Conservation (phyloP, 2,888 invertebrate genomes). For the Blomia tropicalis region DNA sequence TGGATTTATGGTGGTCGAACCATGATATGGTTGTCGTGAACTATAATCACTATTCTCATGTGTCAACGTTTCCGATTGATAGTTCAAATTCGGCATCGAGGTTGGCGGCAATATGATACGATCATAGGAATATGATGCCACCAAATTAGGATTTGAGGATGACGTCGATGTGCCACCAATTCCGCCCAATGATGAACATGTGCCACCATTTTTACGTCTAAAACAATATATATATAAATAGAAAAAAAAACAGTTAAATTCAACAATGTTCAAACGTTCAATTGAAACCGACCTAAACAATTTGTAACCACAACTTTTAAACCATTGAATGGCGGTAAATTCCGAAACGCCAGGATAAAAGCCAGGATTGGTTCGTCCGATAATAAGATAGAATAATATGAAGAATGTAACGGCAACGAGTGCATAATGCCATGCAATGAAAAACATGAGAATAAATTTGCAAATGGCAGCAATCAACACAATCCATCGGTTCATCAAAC, state of each 20-base stretch:
- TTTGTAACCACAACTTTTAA: background rate
- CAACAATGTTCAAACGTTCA: no score
- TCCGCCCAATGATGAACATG: no score
- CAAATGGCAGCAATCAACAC: slow-evolving; percentile 70
- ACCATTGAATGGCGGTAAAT: slow-evolving; percentile 16
- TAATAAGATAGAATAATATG: slow-evolving; percentile 77
- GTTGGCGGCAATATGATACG: slow-evolving; percentile 37
- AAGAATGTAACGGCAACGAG: slow-evolving; percentile 62
- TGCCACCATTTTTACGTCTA: background rate
- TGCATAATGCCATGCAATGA: slow-evolving; percentile 85
- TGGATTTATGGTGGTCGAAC: slow-evolving; percentile 34
- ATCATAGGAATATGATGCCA: slow-evolving; percentile 47
- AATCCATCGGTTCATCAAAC: slow-evolving; percentile 83
- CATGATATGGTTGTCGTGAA: slow-evolving; percentile 76
- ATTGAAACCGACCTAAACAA: slow-evolving; percentile 26
- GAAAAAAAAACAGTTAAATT: background rate
- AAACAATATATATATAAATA: background rate
- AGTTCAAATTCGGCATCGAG: slow-evolving; percentile 48
- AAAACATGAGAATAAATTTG: slow-evolving; percentile 72
- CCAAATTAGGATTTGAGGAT: slow-evolving; percentile 28
- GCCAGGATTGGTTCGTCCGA: slow-evolving; percentile 84
- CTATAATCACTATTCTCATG: slow-evolving; percentile 92
- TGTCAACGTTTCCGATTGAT: slow-evolving; percentile 70
- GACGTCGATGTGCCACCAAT: no score
- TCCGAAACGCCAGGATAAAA: slow-evolving; percentile 63